phyloP scores from a whole-genome alignment of 2,888 invertebrate species.

The Drosophila paranaensis region DNA sequence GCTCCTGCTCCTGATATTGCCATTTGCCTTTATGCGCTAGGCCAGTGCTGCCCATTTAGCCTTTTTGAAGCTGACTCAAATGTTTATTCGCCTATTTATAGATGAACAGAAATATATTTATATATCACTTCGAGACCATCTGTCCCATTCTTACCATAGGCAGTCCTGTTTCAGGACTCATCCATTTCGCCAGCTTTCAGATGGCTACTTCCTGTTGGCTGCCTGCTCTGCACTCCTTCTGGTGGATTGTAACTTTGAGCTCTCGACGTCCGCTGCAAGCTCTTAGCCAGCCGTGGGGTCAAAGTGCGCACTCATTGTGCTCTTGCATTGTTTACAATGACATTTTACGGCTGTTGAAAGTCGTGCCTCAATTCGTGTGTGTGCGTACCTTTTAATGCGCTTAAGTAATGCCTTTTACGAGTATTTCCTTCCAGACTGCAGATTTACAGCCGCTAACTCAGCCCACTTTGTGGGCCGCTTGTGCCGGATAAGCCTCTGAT shows the following conservation, averaged over 20 bases:
- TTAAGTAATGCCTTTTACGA: conserved; percentile 67
- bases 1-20: neutral
- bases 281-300: conserved; percentile 34
- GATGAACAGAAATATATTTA: too few relatives aligned
- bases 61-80: neutral
- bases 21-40: conserved; percentile 8
- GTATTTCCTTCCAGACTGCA: conserved; percentile 67
- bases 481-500: conserved; percentile 51
- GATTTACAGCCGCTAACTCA: conserved; percentile 64
- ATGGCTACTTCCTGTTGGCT: neutral
- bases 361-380: conserved; percentile 32
- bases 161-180: conserved; percentile 10
- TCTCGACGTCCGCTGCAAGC: conserved; percentile 16
- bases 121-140: neutral
- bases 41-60: neutral
- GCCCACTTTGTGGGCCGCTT: conserved; percentile 47
- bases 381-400: conserved; percentile 52
- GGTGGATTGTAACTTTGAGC: conserved; percentile 13
- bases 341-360: conserved; percentile 65
- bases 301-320: conserved; percentile 57
- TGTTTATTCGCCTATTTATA: neutral
- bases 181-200: neutral
- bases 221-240: neutral
- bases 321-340: conserved; percentile 62
- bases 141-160: neutral